phyloP scores from a whole-genome alignment of 2,797 vertebrate species.

The Monodelphis domestica region DNA sequence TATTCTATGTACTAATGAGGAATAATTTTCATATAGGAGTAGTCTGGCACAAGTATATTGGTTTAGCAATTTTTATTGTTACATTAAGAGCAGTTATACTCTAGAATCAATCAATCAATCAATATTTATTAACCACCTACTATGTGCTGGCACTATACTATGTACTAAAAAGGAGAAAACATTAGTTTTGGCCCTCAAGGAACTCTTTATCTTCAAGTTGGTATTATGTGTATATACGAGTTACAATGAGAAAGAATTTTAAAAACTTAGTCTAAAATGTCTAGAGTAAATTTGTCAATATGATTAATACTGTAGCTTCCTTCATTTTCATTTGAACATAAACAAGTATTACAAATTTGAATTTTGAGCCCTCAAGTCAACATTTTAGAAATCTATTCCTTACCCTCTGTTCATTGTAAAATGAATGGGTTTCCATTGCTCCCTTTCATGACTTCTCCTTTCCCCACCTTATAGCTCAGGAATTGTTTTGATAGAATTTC shows the following conservation, averaged over 20 bases:
- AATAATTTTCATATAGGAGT: not conserved
- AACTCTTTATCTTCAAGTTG: not conserved
- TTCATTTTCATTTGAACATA: not conserved
- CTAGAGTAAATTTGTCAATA: conserved; percentile 41
- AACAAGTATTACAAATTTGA: not conserved
- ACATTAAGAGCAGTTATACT: not conserved
- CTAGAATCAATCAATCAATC: not conserved
- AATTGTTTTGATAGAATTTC: not conserved
- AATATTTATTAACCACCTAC: not conserved
- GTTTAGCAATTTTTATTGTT: not conserved
- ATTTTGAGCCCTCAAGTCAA: not conserved
- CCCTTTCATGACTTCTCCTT: not conserved
- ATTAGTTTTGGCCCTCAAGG: not conserved
- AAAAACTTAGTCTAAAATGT: conserved; percentile 57
- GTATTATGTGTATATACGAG: not conserved
- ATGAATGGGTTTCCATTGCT: not conserved
- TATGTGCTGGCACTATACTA: not conserved
- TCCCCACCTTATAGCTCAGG: not conserved
- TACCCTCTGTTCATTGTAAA: not conserved
- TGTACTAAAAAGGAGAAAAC: not conserved
- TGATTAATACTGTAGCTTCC: conserved; percentile 50
- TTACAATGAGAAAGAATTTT: conserved; percentile 9
- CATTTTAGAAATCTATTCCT: not conserved
- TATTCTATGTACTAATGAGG: not conserved
- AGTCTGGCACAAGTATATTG: not conserved